Percentiles rank a stretch among this genome's conserved stretches.
Conservation (phyloP, 2,888 invertebrate species). For the Therioaphis trifolii region DNA sequence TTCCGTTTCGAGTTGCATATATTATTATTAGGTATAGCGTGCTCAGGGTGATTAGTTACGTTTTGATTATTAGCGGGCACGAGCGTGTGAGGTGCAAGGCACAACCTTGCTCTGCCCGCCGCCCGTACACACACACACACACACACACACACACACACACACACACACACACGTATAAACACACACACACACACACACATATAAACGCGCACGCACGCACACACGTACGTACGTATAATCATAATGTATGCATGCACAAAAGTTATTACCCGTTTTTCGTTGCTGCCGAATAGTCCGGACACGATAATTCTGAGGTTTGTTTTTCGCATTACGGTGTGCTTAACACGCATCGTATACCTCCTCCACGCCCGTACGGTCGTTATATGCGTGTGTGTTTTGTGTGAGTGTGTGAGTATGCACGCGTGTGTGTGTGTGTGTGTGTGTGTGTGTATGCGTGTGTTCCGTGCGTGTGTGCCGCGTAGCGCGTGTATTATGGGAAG, state of each 20-base stretch:
- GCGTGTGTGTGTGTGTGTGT: too few relatives aligned
- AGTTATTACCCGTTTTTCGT: conserved; percentile 57
- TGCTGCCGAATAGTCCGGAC: conserved; percentile 55
- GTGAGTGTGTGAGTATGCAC: too few relatives aligned
- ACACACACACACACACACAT: background rate
- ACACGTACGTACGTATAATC: conserved; percentile 27
- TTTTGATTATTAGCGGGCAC: conserved; percentile 60
- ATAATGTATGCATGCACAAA: conserved; percentile 61
- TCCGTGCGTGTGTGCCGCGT: background rate
- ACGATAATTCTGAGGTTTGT: conserved; percentile 60
- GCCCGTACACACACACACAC: too few relatives aligned
- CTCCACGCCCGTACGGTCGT: background rate
- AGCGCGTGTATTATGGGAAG: conserved; percentile 13
- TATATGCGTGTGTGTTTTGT: background rate
- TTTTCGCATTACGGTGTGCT: conserved; percentile 53
- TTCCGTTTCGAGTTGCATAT: conserved; percentile 51
- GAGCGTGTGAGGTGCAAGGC: conserved; percentile 63
- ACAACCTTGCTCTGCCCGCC: conserved; percentile 57
- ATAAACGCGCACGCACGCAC: background rate
- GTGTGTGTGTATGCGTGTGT: too few relatives aligned
- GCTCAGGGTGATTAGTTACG: conserved; percentile 59
- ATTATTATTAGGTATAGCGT: conserved; percentile 57
- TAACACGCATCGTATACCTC: conserved; percentile 26
- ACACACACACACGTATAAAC: background rate
- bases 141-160: background rate